Evolutionary conservation across 2,888 invertebrate genomes (phyloP).

Genomic region (Agonopterix arenella): DNA sequence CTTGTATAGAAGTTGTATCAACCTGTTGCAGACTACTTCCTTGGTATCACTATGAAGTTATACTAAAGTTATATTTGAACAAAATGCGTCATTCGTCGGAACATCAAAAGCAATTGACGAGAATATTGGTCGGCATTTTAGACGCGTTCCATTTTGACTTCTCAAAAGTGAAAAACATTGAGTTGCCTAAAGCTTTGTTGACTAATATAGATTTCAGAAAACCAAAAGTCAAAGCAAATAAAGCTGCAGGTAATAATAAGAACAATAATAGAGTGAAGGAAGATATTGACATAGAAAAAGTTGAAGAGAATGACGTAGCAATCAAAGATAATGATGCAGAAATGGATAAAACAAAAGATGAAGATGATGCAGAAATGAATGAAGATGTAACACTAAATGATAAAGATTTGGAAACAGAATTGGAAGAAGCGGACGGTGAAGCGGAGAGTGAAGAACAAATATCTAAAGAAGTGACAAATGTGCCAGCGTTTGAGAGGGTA

Average conservation of each 20-base stretch:
- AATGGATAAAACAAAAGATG: constrained; percentile 17
- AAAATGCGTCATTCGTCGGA: constrained; percentile 84
- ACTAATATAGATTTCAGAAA: constrained; percentile 27
- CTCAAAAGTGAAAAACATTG: constrained; percentile 70
- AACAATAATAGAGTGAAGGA: constrained; percentile 8
- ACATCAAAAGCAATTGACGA: constrained; percentile 89
- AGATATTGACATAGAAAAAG: constrained; percentile 15
- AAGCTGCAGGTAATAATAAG: constrained; percentile 24
- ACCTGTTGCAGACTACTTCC: constrained; percentile 86
- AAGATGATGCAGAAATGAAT: constrained; percentile 21
- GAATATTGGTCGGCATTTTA: constrained; percentile 85
- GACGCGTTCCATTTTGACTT: constrained; percentile 96
- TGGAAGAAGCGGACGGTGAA: constrained; percentile 58
- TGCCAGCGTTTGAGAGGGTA: constrained; percentile 59
- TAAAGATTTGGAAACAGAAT: constrained; percentile 43
- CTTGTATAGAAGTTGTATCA: constrained; percentile 88
- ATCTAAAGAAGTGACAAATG: constrained; percentile 37
- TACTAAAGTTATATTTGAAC: constrained; percentile 87
- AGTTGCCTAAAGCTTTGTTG: constrained; percentile 50
- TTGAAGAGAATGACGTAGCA: constrained; percentile 10
- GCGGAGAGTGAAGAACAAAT: constrained; percentile 39
- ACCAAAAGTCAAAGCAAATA: constrained; percentile 15
- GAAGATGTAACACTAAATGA: constrained; percentile 20
- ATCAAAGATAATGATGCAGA: constrained; percentile 22
- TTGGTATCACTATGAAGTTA: constrained; percentile 92